Evolutionary conservation across 2,888 invertebrate species (phyloP).

Genomic region (Drosophila monieri): DNA sequence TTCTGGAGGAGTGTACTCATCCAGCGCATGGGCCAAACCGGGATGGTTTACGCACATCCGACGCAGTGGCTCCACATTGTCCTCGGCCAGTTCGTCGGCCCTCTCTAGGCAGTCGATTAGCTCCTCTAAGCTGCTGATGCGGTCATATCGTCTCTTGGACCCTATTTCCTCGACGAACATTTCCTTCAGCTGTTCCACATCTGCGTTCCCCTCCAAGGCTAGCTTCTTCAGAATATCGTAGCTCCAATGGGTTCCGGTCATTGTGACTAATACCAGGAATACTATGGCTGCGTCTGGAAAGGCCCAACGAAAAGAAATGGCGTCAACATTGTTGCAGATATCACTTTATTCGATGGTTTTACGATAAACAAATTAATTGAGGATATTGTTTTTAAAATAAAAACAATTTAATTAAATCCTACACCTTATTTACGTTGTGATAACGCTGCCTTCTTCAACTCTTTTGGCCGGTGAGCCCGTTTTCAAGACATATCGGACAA

Average conservation of each 20-base stretch:
- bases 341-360: too few relatives aligned
- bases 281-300: background rate
- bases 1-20: conserved; percentile 42
- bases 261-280: conserved; percentile 4
- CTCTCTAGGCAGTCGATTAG: conserved; percentile 79
- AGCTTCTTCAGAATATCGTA: conserved; percentile 74
- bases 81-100: conserved; percentile 69
- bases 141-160: conserved; percentile 65
- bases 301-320: background rate
- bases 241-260: conserved; percentile 42
- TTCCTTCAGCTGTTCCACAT: conserved; percentile 67
- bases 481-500: too few relatives aligned
- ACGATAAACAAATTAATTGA: too few relatives aligned
- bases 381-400: too few relatives aligned
- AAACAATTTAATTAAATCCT: too few relatives aligned
- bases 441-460: too few relatives aligned
- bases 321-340: too few relatives aligned
- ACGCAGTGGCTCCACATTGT: conserved; percentile 68
- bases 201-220: conserved; percentile 33
- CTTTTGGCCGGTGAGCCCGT: too few relatives aligned
- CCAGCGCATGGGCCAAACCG: conserved; percentile 53
- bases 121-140: conserved; percentile 65
- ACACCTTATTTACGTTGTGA: too few relatives aligned
- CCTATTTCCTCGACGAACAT: conserved; percentile 67
- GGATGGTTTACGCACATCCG: conserved; percentile 49